Evolutionary conservation across 2,888 invertebrate genomes (phyloP), one percentile per base, ranked within the genome.

Genomic region (Augiades crinisus): DNA sequence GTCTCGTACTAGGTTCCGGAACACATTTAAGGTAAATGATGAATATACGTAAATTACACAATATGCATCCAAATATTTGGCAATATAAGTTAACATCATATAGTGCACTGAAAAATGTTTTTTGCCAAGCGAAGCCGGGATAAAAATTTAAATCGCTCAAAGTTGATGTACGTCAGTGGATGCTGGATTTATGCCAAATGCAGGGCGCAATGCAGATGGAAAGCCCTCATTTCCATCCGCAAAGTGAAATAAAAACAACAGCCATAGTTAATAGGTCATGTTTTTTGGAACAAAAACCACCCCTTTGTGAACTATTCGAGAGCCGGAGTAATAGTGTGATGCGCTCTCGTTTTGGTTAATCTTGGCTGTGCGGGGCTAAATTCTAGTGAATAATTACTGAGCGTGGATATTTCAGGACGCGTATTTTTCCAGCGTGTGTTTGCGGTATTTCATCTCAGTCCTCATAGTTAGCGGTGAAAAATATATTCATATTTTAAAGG

Each of bases 101-200:
- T n/a, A n/a, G n/a, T n/a, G 2, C 10, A 10, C 3, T 2, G 27
- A 27, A 27, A 27, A 10, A 27, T 5, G 19, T 34, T 36, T 14
- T 24, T 36, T 43, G 4, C 30, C 0, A 5, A 41, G 14, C 21
- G 30, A 8, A 49, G 33, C 31, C 34, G 17, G 19, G 41, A 50
- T 36, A 62, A 67, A 55, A 54, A 46, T 58, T 54, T 33, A 40
- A 24, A 41, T 31, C 41, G 55, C 58, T 59, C 58, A 55, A 53
- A 52, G 68, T 74, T 78, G 80, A 81, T 73, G 73, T 68, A 75
- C 43, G 78, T 80, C 81, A 76, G 69, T 64, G 67, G 63, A 66
- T 60, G 60, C 81, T 83, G 84, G 85, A 78, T 68, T 71, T 63
- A 65, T 63, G 84, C 86, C 86, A 85, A 78, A 73, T 65, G 63